These are phyloP conservation scores for Mastigias papua DNA, from an alignment of 30 jellyfish, hydroid and myxozoan species.

Conservation along the genomic window DNA sequence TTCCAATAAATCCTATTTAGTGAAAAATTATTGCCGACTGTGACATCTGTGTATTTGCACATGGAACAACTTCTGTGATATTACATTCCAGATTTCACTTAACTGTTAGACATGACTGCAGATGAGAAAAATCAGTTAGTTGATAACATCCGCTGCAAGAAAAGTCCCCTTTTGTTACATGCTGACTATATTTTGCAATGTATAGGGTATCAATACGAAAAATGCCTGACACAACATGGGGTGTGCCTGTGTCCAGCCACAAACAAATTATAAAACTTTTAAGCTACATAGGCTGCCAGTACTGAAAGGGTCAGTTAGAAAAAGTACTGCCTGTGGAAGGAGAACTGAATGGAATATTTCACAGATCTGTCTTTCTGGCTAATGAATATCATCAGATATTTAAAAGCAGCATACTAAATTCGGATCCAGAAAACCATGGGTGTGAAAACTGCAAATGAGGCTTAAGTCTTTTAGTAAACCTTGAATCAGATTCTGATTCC, in stretches of 20 bases:
- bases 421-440: not conserved
- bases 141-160: not conserved
- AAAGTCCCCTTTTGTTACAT: not conserved
- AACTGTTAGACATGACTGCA: slow-evolving; percentile 26
- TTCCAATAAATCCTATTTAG: not conserved
- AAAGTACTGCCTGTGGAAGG: slow-evolving; percentile 50
- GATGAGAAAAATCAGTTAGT: not conserved
- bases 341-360: slow-evolving; percentile 26
- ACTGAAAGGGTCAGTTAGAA: slow-evolving; percentile 24
- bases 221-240: slow-evolving; percentile 7
- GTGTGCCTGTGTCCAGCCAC: not conserved
- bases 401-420: not conserved
- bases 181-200: slow-evolving; percentile 38
- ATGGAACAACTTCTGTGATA: slow-evolving; percentile 30
- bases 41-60: slow-evolving; percentile 10
- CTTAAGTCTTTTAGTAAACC: not conserved
- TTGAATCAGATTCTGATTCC: not conserved
- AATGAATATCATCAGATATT: not conserved
- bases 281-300: slow-evolving; percentile 57
- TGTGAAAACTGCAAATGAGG: not conserved
- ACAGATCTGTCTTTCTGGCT: slow-evolving; percentile 6
- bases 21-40: not conserved
- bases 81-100: not conserved
- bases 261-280: slow-evolving; percentile 18
- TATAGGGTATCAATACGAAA: slow-evolving; percentile 17